Percentiles rank a stretch among this genome's conserved stretches.
Conservation (phyloP, 1,140 invertebrate genomes). For the Drosophila varians region DNA sequence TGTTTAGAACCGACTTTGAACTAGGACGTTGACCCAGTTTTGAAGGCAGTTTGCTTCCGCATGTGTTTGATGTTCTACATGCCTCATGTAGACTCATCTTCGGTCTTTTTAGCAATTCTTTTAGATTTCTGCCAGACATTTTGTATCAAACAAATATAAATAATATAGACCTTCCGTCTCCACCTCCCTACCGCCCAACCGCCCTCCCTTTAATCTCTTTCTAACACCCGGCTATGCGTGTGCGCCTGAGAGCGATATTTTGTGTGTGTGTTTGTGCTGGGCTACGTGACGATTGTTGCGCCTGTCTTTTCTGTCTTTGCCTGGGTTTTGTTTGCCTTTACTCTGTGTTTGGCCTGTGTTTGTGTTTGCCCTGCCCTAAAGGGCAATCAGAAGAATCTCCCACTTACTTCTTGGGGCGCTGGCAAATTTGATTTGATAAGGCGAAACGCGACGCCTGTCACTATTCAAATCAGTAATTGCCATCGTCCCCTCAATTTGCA, state of each 20-base stretch:
- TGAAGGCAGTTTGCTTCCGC: slow-evolving; percentile 16
- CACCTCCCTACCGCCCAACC: slow-evolving; percentile 7
- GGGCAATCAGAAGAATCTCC: slow-evolving; percentile 48
- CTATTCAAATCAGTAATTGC: slow-evolving; percentile 10
- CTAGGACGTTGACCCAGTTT: slow-evolving; percentile 68
- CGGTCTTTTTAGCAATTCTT: not conserved
- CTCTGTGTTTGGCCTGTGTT: not conserved
- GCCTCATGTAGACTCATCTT: slow-evolving; percentile 2
- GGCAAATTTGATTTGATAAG: slow-evolving; percentile 31
- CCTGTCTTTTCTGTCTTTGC: slow-evolving; percentile 63
- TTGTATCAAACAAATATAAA: slow-evolving; percentile 31
- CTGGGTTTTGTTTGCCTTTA: slow-evolving; percentile 38
- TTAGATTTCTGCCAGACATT: slow-evolving; percentile 1
- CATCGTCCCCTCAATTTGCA: slow-evolving; percentile 16
- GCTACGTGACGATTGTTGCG: slow-evolving; percentile 71
- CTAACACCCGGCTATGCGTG: slow-evolving; percentile 30
- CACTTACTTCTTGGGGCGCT: not conserved
- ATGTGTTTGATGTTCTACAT: slow-evolving; percentile 8
- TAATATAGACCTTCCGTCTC: slow-evolving; percentile 5
- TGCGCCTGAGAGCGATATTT: not conserved
- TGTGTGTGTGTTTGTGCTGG: slow-evolving; percentile 43
- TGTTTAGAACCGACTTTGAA: slow-evolving; percentile 53
- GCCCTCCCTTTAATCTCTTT: slow-evolving; percentile 16
- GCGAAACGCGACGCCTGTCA: slow-evolving; percentile 20
- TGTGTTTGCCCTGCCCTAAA: slow-evolving; percentile 45